A percentile compares a stretch with the other conserved stretches of the same genome.
Conservation (phyloP, 35 echinoderm and acorn worm species). For the Apostichopus japonicus region DNA sequence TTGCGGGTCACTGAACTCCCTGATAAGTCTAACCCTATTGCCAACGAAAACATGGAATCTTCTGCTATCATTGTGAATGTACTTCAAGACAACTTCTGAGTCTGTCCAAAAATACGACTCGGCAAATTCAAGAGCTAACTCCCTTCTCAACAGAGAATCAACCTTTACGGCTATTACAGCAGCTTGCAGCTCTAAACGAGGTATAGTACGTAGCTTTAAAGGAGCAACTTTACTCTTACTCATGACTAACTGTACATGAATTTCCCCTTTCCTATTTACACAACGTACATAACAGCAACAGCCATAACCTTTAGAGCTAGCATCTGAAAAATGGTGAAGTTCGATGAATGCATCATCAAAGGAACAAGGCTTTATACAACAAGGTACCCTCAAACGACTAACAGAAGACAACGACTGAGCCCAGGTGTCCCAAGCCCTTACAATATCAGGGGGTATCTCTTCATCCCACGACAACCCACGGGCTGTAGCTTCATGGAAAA, state of each 20-base stretch:
- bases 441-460: not conserved
- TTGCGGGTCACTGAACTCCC: not conserved
- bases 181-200: conserved; percentile 67
- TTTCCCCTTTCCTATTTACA: conserved; percentile 27
- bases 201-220: conserved; percentile 66
- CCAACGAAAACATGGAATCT: conserved; percentile 67
- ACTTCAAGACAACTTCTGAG: conserved; percentile 60
- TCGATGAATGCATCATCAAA: conserved; percentile 3
- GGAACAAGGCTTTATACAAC: conserved; percentile 44
- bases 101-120: conserved; percentile 64
- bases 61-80: conserved; percentile 59
- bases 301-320: conserved; percentile 68
- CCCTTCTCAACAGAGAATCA: conserved; percentile 46
- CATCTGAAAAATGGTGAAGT: conserved; percentile 89
- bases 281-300: conserved; percentile 67
- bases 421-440: conserved; percentile 13
- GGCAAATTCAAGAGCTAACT: conserved; percentile 22
- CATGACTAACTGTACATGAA: conserved; percentile 54
- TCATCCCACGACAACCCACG: conserved; percentile 54
- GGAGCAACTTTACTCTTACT: conserved; percentile 73
- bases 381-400: conserved; percentile 45
- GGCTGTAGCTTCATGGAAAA: conserved; percentile 58
- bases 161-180: conserved; percentile 52
- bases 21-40: conserved; percentile 55
- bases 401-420: not conserved